Percentiles rank a stretch among this genome's conserved stretches.
Evolutionary conservation across 1,140 invertebrate genomes (phyloP).

Genomic region (Formica exsecta): DNA sequence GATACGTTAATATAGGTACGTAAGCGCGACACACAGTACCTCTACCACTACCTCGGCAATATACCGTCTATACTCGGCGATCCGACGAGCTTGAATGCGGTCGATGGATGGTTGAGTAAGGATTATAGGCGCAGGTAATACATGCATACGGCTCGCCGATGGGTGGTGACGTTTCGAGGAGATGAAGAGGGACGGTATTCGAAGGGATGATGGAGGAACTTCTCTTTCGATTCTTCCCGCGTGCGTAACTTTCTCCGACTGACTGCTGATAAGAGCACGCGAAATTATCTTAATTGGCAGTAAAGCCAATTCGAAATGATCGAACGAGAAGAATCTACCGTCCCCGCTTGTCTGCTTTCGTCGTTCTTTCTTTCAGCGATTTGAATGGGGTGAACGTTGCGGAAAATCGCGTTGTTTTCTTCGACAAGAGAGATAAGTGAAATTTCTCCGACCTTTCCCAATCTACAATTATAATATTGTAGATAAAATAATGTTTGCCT

Average conservation of each 20-base stretch:
- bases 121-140: conserved; percentile 84
- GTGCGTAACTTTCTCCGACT: conserved; percentile 69
- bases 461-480: not conserved
- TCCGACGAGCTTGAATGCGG: conserved; percentile 82
- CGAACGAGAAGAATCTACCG: conserved; percentile 69
- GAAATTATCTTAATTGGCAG: conserved; percentile 84
- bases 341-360: conserved; percentile 61
- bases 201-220: conserved; percentile 50
- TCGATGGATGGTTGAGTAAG: conserved; percentile 85
- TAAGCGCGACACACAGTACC: conserved; percentile 52
- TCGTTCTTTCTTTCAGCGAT: conserved; percentile 64
- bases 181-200: conserved; percentile 50
- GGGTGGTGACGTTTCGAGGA: conserved; percentile 71
- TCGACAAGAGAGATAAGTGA: conserved; percentile 8
- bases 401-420: conserved; percentile 72
- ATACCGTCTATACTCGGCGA: conserved; percentile 81
- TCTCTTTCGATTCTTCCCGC: conserved; percentile 76
- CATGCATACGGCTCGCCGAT: conserved; percentile 72
- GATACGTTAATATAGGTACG: conserved; percentile 68
- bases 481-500: conserved; percentile 8
- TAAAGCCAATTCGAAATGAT: conserved; percentile 74
- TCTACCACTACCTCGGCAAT: conserved; percentile 63
- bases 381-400: conserved; percentile 63
- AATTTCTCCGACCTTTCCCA: conserved; percentile 6
- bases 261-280: conserved; percentile 79